Evolutionary conservation across 2,113 vertebrate species (phyloP).

Genomic region (Physeter macrocephalus): DNA sequence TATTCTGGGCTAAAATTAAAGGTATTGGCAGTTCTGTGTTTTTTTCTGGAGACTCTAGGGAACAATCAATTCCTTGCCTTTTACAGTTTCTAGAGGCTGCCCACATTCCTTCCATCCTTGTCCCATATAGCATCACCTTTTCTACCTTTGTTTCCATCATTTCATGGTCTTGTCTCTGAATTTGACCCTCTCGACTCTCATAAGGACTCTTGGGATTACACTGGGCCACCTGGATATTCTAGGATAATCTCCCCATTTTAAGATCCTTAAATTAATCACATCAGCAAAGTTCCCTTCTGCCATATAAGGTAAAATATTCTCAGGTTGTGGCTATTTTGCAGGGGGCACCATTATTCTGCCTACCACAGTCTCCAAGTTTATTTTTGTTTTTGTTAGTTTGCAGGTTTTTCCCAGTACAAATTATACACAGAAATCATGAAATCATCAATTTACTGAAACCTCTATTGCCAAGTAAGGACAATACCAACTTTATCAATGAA

Average conservation of each 20-base stretch:
- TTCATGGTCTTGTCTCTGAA: neutral
- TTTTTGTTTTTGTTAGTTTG: neutral
- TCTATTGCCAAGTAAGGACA: neutral
- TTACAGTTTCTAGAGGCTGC: neutral
- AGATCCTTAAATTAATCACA: neutral
- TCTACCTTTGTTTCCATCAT: neutral
- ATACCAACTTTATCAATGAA: neutral
- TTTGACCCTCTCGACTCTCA: neutral
- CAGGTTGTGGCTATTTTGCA: neutral
- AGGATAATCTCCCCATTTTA: neutral
- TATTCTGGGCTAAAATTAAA: neutral
- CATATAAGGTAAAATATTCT: neutral
- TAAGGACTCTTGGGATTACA: neutral
- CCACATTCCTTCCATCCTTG: neutral
- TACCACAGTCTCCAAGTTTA: neutral
- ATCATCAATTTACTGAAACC: neutral
- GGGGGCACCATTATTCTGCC: neutral
- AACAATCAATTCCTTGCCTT: neutral
- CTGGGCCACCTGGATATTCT: neutral
- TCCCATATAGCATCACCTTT: neutral
- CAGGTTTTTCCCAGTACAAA: neutral
- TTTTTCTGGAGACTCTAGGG: neutral
- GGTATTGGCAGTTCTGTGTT: neutral
- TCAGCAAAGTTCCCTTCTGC: neutral
- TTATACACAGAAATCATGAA: neutral